Evolutionary conservation across 2,888 invertebrate genomes (phyloP), one percentile per base, ranked within the genome.

Genomic region (Cataglyphis rosenhaueri): DNA sequence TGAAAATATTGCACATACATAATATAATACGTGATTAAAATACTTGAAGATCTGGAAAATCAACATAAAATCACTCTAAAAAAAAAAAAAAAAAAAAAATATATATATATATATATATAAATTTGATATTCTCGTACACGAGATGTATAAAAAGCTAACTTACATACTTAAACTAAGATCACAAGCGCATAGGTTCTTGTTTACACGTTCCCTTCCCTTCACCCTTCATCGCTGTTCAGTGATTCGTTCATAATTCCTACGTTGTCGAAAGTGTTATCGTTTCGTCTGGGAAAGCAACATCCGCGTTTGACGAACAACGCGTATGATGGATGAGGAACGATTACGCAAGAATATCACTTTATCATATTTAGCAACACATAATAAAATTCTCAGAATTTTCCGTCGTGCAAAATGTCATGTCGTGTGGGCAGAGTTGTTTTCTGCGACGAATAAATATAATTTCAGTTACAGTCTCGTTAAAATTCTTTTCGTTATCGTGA

Each of bases 311-410:
- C 90, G 76, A 86, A 61, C 59, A 38, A n/a, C 70, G 61, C 81
- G 62, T 44, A 55, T 90, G 91, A 91, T 90, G 89, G 91, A 92
- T 89, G 92, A 83, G 87, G 68, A 89, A 87, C 82, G 90, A 85
- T 90, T 87, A 83, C 86, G 85, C 83, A 84, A 86, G 82, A 86
- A 88, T 81, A 83, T 79, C 90, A 84, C 76, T 90, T 86, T 83
- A 84, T 90, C 89, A 90, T 86, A 90, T 86, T 90, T 90, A 88
- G 84, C 84, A 89, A 87, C 84, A 87, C 84, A n/a, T n/a, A 89
- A 90, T 88, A 84, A n/a, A 83, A 62, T 75, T 84, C 59, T 32
- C 65, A 9, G 38, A 64, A 81, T 52, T 73, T 9, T 0, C n/a
- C 44, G 25, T 61, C 73, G 25, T 70, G 65, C 74, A 75, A 79